Percentiles rank a stretch among this genome's conserved stretches.
phyloP scores from a whole-genome alignment of 2,113 vertebrate species.

The Zingel zingel region DNA sequence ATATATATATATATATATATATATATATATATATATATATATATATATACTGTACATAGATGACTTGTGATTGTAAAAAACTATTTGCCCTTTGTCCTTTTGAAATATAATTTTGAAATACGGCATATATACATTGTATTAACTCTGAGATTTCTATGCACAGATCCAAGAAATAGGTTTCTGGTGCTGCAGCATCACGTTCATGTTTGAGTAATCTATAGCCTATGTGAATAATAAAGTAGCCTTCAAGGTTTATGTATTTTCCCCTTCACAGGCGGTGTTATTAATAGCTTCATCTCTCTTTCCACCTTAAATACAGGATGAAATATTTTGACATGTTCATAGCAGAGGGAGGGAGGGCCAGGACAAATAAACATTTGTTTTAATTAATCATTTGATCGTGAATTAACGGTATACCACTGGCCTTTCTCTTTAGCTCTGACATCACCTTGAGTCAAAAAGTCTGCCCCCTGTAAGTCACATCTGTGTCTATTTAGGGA shows the following conservation, averaged over 20 bases:
- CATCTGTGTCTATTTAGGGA: conserved; percentile 71
- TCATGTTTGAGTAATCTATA: conserved; percentile 80
- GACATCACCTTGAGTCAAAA: conserved; percentile 58
- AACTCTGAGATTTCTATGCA: conserved; percentile 17
- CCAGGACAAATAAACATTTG: conserved; percentile 77
- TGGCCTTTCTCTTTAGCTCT: conserved; percentile 39
- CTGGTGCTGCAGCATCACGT: conserved; percentile 34
- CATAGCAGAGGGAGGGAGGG: conserved; percentile 65
- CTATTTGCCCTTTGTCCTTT: conserved; percentile 36
- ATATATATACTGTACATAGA: not conserved
- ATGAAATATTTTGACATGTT: conserved; percentile 81
- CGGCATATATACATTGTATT: not conserved
- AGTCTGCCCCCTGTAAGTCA: conserved; percentile 58
- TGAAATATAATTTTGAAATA: conserved; percentile 22
- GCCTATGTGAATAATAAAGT: conserved; percentile 82
- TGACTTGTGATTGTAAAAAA: not conserved
- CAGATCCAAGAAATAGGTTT: conserved; percentile 36
- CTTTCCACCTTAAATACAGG: conserved; percentile 73
- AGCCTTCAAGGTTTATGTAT: conserved; percentile 80
- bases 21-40: too few species aligned
- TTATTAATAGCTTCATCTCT: conserved; percentile 82
- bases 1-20: too few species aligned
- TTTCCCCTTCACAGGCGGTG: conserved; percentile 66
- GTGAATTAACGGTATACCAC: conserved; percentile 58
- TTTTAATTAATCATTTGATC: conserved; percentile 80